Evolutionary conservation across 2,888 invertebrate genomes (phyloP).

Genomic region (Heliconius sara): DNA sequence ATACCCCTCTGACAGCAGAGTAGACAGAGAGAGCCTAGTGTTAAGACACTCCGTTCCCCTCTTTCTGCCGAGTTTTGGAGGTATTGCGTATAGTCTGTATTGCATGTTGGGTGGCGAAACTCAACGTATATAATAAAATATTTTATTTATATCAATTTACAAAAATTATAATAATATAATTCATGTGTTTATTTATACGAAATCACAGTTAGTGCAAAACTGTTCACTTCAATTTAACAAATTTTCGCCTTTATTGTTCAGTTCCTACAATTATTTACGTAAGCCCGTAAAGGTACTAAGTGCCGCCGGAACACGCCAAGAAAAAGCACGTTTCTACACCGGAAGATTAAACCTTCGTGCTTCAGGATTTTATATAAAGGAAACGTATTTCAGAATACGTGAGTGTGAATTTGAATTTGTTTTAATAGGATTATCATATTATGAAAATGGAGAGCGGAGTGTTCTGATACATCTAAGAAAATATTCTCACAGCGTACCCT

Average conservation of each 20-base stretch:
- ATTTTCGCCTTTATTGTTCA: slow-evolving; percentile 5
- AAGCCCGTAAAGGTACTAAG: slow-evolving; percentile 21
- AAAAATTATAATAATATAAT: neutral
- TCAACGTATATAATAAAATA: neutral
- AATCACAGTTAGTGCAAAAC: neutral
- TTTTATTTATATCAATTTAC: neutral
- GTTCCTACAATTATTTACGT: slow-evolving; percentile 18
- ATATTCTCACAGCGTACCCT: no score
- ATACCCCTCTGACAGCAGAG: no score
- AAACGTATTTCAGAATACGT: slow-evolving; percentile 16
- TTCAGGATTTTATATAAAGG: slow-evolving; percentile 30
- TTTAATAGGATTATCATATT: slow-evolving; percentile 5
- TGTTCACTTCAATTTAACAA: neutral
- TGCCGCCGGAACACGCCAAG: slow-evolving; percentile 15
- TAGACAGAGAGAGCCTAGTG: no score
- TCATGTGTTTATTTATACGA: neutral
- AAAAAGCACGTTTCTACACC: slow-evolving; percentile 27
- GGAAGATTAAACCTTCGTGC: slow-evolving; percentile 30
- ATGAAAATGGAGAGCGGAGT: neutral
- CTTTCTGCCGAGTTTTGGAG: no score
- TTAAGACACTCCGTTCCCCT: no score
- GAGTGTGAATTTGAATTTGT: neutral
- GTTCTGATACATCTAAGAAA: neutral
- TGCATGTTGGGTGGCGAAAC: no score
- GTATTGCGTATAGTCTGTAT: no score